These are phyloP conservation scores for Sebastes reedi DNA, from an alignment of 2,797 vertebrate species.

Conservation along the genomic window DNA sequence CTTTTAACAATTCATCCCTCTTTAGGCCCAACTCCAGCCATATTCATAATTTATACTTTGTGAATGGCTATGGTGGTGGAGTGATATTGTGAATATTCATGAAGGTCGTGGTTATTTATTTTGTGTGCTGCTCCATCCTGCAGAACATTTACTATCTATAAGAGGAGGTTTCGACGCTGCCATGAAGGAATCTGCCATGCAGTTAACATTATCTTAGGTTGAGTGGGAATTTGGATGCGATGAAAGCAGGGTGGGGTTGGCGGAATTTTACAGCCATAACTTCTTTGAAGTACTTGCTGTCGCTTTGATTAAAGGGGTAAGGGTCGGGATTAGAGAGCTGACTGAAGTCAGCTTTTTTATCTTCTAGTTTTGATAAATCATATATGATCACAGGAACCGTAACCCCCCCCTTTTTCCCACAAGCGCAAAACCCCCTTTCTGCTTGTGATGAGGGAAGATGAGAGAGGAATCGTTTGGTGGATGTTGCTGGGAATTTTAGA, in stretches of 20 bases:
- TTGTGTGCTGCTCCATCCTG: slow-evolving; percentile 17
- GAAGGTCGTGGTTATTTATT: slow-evolving; percentile 44
- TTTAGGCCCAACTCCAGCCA: not conserved
- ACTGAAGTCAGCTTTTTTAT: slow-evolving; percentile 44
- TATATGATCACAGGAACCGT: slow-evolving; percentile 53
- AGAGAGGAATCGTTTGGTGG: slow-evolving; percentile 23
- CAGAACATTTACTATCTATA: slow-evolving; percentile 1
- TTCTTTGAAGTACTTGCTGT: slow-evolving; percentile 65
- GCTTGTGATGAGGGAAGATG: slow-evolving; percentile 39
- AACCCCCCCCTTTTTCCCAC: slow-evolving; percentile 6
- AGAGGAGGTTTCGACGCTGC: not conserved
- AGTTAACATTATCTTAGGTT: slow-evolving; percentile 45
- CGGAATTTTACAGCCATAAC: slow-evolving; percentile 30
- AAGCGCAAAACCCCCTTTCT: slow-evolving; percentile 7
- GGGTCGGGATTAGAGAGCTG: slow-evolving; percentile 53
- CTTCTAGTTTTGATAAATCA: slow-evolving; percentile 63
- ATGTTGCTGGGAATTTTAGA: slow-evolving; percentile 42
- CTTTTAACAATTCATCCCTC: slow-evolving; percentile 15
- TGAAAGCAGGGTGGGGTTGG: slow-evolving; percentile 46
- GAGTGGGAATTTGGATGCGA: slow-evolving; percentile 29
- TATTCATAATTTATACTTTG: slow-evolving; percentile 68
- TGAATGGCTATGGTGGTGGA: slow-evolving; percentile 51
- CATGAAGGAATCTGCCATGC: slow-evolving; percentile 23
- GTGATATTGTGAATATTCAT: slow-evolving; percentile 55
- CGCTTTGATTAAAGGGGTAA: slow-evolving; percentile 61